Evolutionary conservation across 1,140 invertebrate species (phyloP), one percentile per base, ranked within the genome.

Genomic region (Coenobita brevimanus): DNA sequence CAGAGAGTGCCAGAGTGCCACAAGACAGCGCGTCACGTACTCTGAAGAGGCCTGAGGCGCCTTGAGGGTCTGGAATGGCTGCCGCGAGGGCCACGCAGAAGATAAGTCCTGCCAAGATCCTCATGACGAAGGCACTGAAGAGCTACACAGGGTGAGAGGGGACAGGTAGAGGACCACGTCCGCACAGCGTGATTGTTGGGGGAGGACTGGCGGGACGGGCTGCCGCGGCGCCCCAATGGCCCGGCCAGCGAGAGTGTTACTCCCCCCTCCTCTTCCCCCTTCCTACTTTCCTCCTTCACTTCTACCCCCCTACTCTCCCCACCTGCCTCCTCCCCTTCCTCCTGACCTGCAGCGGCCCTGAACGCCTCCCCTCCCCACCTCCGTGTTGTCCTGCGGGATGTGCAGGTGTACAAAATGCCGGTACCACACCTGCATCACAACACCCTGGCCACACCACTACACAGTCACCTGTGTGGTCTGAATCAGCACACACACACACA

Each of bases 61-160:
- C 57, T 36, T 85, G 82, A 13, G 82, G 82, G 0, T 85, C 82
- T 1, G 82, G 82, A 30, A 85, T 24, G 73, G 82, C 82, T 13
- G 71, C 71, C 73, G 71, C 82, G 13, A 85, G 73, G 82, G 82
- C 82, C 24, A 64, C 24, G 82, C 82, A 85, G 46, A 85, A 36
- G 6, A 85, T 41, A 41, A 85, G 50, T 85, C 82, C 82, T 62
- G 73, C 71, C 33, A 85, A 41, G 82, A 85, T 76, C 82, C 82
- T 85, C 82, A 85, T 85, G 71, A 71, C 64, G 80, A 71, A 82
- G 80, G 80, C 80, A 85, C 82, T 85, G 33, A n/a, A 85, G 54
- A 24, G 64, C 4, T 21, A n/a, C 38, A 82, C 62, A 33, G 21
- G 54, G 46, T 33, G 80, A 43, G 36, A 30, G 17, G 64, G 24